Evolutionary conservation across 2,113 vertebrate species (phyloP).

Genomic region (Onychostoma macrolepis): DNA sequence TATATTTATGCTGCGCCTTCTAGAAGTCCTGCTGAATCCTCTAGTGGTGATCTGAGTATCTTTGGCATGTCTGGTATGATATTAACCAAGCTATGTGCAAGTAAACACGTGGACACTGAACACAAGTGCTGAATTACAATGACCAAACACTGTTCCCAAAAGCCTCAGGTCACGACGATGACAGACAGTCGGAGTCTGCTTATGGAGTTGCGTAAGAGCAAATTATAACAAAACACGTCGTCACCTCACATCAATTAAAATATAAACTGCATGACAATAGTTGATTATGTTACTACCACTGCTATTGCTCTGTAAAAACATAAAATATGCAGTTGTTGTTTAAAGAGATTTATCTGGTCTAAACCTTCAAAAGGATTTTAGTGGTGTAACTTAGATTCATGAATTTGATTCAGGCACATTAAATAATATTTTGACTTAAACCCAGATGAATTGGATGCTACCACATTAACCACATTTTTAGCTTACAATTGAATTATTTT

Average conservation of each 20-base stretch:
- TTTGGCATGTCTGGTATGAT: slow-evolving; percentile 69
- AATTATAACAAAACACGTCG: not conserved
- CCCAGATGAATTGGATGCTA: not conserved
- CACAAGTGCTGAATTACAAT: slow-evolving; percentile 59
- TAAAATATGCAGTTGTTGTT: not conserved
- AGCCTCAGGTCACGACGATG: slow-evolving; percentile 60
- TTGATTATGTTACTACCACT: not conserved
- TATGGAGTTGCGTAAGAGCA: slow-evolving; percentile 9
- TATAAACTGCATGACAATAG: not conserved
- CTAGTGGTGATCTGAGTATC: slow-evolving; percentile 63
- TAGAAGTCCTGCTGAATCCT: slow-evolving; percentile 53
- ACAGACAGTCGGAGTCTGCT: slow-evolving; percentile 49
- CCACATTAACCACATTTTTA: not conserved
- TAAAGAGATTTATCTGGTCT: not conserved
- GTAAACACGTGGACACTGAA: slow-evolving; percentile 70
- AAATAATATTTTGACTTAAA: not conserved
- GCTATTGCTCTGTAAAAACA: not conserved
- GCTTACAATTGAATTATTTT: not conserved
- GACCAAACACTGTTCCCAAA: slow-evolving; percentile 37
- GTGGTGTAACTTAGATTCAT: not conserved
- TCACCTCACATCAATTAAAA: slow-evolving; percentile 8
- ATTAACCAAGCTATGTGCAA: slow-evolving; percentile 67
- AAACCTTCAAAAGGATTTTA: not conserved
- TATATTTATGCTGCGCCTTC: slow-evolving; percentile 15
- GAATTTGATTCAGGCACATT: not conserved